phyloP scores from a whole-genome alignment of 2,113 vertebrate genomes.

The Redunca redunca region DNA sequence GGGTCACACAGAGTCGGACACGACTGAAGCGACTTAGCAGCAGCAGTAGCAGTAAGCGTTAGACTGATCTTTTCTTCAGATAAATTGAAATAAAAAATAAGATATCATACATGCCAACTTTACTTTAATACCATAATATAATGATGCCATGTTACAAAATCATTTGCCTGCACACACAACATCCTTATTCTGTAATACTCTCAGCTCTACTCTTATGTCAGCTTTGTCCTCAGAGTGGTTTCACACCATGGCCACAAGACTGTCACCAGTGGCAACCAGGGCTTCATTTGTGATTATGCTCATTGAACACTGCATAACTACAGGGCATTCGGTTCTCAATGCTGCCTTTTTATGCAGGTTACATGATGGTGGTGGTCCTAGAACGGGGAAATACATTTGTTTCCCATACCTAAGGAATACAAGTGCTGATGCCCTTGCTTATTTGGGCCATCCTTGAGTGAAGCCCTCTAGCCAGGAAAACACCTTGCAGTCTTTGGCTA shows the following conservation, averaged over 20 bases:
- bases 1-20: no score
- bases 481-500: not conserved
- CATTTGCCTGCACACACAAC: not conserved
- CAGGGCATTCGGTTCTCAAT: not conserved
- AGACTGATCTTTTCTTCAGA: not conserved
- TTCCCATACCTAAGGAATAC: not conserved
- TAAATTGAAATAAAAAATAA: not conserved
- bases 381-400: not conserved
- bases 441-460: not conserved
- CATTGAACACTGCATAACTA: not conserved
- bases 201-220: not conserved
- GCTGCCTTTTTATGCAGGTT: not conserved
- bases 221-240: not conserved
- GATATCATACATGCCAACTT: not conserved
- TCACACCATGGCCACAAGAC: not conserved
- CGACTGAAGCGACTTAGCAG: no score
- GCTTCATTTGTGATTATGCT: not conserved
- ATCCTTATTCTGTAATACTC: not conserved
- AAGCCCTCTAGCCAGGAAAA: not conserved
- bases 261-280: not conserved
- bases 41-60: not conserved
- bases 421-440: not conserved
- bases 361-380: not conserved
- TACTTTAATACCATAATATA: not conserved
- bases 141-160: not conserved